These are phyloP conservation scores for Andricus quercusramuli DNA, from an alignment of 2,888 invertebrate species.

Conservation along the genomic window DNA sequence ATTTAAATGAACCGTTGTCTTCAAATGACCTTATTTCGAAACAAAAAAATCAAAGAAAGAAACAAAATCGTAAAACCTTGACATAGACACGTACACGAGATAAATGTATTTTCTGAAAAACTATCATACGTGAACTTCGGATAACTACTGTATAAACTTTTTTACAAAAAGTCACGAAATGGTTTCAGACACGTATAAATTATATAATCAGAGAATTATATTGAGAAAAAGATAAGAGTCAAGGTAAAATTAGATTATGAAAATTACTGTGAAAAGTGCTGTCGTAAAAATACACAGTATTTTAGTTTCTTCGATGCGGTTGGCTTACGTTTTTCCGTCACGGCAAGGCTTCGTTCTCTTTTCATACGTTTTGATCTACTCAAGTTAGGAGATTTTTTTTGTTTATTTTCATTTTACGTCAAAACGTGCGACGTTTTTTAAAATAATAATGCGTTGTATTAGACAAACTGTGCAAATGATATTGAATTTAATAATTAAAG, in stretches of 20 bases:
- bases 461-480: too few species aligned
- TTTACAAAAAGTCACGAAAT: not conserved
- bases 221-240: not conserved
- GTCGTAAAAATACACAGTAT: not conserved
- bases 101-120: not conserved
- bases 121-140: not conserved
- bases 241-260: not conserved
- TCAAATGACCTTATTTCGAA: not conserved
- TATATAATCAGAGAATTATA: not conserved
- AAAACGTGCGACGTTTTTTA: not conserved
- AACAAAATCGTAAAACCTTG: not conserved
- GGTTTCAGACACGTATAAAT: not conserved
- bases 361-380: constrained; percentile 23
- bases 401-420: not conserved
- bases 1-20: not conserved
- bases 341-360: not conserved
- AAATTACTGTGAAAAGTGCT: constrained; percentile 9
- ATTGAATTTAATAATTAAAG: too few species aligned
- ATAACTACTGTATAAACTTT: not conserved
- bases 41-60: not conserved
- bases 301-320: not conserved
- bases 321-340: too few species aligned
- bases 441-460: not conserved
- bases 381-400: not conserved
- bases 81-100: not conserved